phyloP scores from a whole-genome alignment of 2,113 vertebrate species.

The Ascaphus truei region DNA sequence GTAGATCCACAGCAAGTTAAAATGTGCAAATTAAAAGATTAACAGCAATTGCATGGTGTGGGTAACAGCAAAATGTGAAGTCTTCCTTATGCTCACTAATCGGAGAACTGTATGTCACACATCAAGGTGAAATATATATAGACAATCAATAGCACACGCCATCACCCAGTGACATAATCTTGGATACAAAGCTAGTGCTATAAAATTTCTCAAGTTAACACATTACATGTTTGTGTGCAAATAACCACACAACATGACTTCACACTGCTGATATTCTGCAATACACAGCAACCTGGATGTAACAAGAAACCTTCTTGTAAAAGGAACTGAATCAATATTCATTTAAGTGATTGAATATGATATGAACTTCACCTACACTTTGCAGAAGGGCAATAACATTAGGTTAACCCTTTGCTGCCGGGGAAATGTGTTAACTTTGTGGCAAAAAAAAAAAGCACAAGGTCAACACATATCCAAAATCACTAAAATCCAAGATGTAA shows the following conservation, averaged over 20 bases:
- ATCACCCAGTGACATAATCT: conserved; percentile 44
- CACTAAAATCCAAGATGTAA: too few relatives aligned
- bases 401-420: not conserved
- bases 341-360: conserved; percentile 40
- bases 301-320: conserved; percentile 35
- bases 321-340: conserved; percentile 8
- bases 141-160: conserved; percentile 55
- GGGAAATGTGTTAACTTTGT: not conserved
- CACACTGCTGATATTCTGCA: not conserved
- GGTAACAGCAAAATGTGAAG: conserved; percentile 16
- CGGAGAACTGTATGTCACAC: conserved; percentile 54
- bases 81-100: conserved; percentile 52
- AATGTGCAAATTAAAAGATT: conserved; percentile 15
- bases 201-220: conserved; percentile 28
- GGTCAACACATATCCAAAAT: too few relatives aligned
- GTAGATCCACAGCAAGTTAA: not conserved
- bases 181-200: conserved; percentile 12
- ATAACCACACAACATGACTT: conserved; percentile 21
- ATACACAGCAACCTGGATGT: not conserved
- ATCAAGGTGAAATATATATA: conserved; percentile 60
- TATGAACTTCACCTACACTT: conserved; percentile 17
- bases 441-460: too few relatives aligned
- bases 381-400: conserved; percentile 2
- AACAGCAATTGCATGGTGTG: conserved; percentile 13
- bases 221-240: conserved; percentile 28